Conservation (phyloP, 2,797 vertebrate genomes). For the Ciconia nigra region DNA sequence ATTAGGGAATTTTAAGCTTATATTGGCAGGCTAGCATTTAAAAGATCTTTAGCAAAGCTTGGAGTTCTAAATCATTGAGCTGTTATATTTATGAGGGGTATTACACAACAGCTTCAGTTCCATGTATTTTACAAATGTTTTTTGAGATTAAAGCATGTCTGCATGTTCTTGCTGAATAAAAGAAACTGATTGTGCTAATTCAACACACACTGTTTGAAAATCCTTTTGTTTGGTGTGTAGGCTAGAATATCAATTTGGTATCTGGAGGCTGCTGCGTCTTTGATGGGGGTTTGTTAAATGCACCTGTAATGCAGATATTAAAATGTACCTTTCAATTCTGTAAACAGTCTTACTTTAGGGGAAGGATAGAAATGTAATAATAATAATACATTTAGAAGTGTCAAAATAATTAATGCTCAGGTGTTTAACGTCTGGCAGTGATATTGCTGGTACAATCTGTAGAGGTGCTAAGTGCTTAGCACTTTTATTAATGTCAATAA, state of each 20-base stretch:
- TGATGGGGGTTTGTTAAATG: not conserved
- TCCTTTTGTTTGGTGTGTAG: not conserved
- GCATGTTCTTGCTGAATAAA: not conserved
- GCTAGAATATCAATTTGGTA: not conserved
- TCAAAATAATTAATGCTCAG: not conserved
- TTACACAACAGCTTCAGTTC: not conserved
- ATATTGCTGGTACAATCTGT: not conserved
- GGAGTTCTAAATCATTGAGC: not conserved
- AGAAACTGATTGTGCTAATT: conserved; percentile 1
- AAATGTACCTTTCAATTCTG: not conserved
- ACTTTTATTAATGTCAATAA: not conserved
- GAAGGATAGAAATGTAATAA: not conserved
- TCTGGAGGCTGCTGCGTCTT: not conserved
- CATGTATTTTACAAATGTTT: not conserved
- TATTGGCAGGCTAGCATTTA: not conserved
- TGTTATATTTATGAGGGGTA: not conserved
- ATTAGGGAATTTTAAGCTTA: not conserved
- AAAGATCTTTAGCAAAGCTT: not conserved
- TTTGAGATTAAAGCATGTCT: not conserved
- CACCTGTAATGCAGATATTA: not conserved
- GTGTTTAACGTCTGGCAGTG: not conserved
- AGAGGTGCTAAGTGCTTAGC: not conserved
- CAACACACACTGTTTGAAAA: not conserved
- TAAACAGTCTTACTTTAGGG: not conserved
- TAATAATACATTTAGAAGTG: not conserved